These are phyloP conservation scores for Microcebus ravelobensis DNA, from an alignment of 2,113 vertebrate genomes.

Conservation along the genomic window DNA sequence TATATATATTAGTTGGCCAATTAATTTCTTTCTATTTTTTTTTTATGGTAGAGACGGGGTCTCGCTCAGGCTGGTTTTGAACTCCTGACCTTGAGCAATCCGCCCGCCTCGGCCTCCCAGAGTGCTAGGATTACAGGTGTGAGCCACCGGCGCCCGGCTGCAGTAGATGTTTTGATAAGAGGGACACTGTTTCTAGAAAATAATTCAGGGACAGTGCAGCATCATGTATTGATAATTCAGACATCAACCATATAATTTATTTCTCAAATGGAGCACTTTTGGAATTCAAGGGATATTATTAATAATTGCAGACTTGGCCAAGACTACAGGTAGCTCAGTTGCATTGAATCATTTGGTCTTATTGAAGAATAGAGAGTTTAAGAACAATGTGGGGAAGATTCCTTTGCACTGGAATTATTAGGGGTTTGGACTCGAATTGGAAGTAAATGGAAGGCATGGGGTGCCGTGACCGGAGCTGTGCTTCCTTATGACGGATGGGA, in stretches of 20 bases:
- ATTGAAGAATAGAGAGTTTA: accelerated
- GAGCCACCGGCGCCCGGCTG: too few relatives aligned
- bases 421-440: not conserved
- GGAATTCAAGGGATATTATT: not conserved
- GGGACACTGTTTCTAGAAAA: not conserved
- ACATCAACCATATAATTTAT: not conserved
- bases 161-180: not conserved
- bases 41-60: too few relatives aligned
- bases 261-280: not conserved
- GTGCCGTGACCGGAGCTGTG: not conserved
- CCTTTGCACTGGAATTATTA: not conserved
- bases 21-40: too few relatives aligned
- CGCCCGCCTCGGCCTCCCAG: too few relatives aligned
- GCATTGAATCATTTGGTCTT: accelerated
- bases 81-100: too few relatives aligned
- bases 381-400: not conserved
- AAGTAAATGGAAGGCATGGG: not conserved
- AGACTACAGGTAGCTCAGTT: not conserved
- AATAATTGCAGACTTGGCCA: not conserved
- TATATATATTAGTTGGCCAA: too few relatives aligned
- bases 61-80: too few relatives aligned
- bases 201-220: not conserved
- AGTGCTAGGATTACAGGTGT: too few relatives aligned
- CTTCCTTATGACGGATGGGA: accelerated
- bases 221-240: not conserved